phyloP scores from a whole-genome alignment of 2,797 vertebrate species.

The Hippopotamyrus pictus region DNA sequence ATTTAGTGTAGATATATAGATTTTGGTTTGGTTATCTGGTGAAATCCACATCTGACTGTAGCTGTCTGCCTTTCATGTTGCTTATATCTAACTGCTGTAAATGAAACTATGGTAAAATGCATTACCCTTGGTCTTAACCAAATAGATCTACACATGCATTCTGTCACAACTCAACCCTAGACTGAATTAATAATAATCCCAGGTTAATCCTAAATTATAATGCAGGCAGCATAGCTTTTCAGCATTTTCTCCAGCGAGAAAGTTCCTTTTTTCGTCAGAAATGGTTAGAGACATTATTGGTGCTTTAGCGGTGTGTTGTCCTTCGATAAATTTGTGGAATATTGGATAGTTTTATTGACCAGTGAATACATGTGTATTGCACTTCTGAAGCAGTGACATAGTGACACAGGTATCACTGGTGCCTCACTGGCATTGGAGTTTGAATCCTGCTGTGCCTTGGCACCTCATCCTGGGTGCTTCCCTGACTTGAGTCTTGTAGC shows the following conservation, averaged over 20 bases:
- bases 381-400: neutral
- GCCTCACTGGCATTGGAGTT: neutral
- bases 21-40: neutral
- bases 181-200: neutral
- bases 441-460: neutral
- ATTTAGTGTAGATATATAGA: neutral
- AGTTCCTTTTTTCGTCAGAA: neutral
- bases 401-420: neutral
- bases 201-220: neutral
- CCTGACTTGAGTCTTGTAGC: neutral
- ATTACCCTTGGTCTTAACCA: neutral
- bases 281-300: neutral
- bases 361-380: neutral
- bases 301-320: neutral
- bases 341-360: neutral
- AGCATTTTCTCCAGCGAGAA: neutral
- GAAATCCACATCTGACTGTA: neutral
- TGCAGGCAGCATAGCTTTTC: neutral
- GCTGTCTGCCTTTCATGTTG: neutral
- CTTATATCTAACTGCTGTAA: neutral
- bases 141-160: neutral
- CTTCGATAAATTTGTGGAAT: neutral
- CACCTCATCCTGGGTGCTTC: neutral
- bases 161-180: neutral
- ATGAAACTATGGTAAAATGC: neutral